Evolutionary conservation across 2,888 invertebrate species (phyloP).

Genomic region (Choreutis nemorana): DNA sequence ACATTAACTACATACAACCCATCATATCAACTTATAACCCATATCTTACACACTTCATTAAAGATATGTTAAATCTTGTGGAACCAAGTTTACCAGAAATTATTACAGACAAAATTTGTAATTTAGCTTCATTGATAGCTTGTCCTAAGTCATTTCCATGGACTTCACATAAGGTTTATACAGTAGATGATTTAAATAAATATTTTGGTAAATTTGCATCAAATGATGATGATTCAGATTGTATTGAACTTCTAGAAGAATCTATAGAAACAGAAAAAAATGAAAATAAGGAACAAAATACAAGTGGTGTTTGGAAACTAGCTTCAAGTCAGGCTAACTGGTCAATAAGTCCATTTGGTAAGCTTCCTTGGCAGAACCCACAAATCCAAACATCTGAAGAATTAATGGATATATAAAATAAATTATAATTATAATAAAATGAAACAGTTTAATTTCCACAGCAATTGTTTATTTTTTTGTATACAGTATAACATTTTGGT

Average conservation of each 20-base stretch:
- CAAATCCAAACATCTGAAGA: too few relatives aligned
- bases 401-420: too few relatives aligned
- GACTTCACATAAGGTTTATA: conserved; percentile 36
- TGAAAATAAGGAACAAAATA: conserved; percentile 9
- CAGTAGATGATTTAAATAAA: conserved; percentile 43
- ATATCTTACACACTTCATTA: conserved; percentile 38
- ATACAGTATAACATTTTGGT: conserved; percentile 61
- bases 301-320: conserved; percentile 35
- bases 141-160: conserved; percentile 25
- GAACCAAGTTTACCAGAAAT: conserved; percentile 30
- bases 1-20: conserved; percentile 38
- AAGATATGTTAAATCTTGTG: conserved; percentile 32
- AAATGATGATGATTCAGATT: conserved; percentile 11
- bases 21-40: conserved; percentile 45
- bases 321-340: conserved; percentile 35
- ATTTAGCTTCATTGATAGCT: conserved; percentile 39
- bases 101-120: conserved; percentile 27
- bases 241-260: conserved; percentile 8
- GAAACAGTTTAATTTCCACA: conserved; percentile 28
- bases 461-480: conserved; percentile 58
- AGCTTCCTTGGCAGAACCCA: conserved; percentile 58
- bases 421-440: conserved; percentile 10
- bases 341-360: conserved; percentile 56
- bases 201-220: conserved; percentile 1
- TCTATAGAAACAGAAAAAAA: conserved; percentile 1